These are phyloP conservation scores for Poecilia latipinna DNA, from an alignment of 2,113 vertebrate species.

Conservation along the genomic window DNA sequence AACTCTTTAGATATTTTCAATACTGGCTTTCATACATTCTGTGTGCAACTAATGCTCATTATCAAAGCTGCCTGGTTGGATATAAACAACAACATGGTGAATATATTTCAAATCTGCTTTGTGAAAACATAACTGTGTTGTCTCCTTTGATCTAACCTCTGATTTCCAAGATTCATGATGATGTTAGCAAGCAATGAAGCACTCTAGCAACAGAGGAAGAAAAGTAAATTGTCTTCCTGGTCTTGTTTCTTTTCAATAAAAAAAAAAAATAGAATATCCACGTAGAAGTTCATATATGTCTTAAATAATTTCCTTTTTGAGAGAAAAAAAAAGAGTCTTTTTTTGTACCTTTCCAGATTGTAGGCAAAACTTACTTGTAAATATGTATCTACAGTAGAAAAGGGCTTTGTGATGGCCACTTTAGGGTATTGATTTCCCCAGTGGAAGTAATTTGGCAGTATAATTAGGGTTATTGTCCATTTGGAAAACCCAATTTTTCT, in stretches of 20 bases:
- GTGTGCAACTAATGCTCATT: slow-evolving; percentile 9
- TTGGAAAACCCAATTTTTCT: too few species aligned
- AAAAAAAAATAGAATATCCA: too few species aligned
- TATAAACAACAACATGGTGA: slow-evolving; percentile 8
- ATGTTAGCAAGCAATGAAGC: slow-evolving; percentile 42
- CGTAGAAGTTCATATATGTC: too few species aligned
- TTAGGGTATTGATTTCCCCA: too few species aligned
- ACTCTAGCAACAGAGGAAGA: slow-evolving; percentile 12
- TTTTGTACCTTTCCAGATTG: too few species aligned
- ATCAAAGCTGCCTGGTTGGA: slow-evolving; percentile 13
- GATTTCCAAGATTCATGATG: slow-evolving; percentile 53
- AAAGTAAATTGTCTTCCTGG: neutral
- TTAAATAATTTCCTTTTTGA: too few species aligned
- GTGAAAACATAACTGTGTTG: slow-evolving; percentile 52
- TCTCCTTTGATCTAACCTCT: slow-evolving; percentile 49
- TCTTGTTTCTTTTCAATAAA: neutral
- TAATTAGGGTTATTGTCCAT: too few species aligned
- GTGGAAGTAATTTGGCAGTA: too few species aligned
- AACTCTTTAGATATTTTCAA: neutral
- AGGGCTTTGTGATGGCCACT: too few species aligned
- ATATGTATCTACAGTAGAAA: too few species aligned
- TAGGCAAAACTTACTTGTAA: too few species aligned
- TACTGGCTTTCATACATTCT: neutral
- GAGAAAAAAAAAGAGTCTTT: too few species aligned
- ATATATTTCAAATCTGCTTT: slow-evolving; percentile 42